A percentile compares a stretch with the other conserved stretches of the same genome.
Conservation (phyloP, 2,888 invertebrate species). For the Thymelicus sylvestris region DNA sequence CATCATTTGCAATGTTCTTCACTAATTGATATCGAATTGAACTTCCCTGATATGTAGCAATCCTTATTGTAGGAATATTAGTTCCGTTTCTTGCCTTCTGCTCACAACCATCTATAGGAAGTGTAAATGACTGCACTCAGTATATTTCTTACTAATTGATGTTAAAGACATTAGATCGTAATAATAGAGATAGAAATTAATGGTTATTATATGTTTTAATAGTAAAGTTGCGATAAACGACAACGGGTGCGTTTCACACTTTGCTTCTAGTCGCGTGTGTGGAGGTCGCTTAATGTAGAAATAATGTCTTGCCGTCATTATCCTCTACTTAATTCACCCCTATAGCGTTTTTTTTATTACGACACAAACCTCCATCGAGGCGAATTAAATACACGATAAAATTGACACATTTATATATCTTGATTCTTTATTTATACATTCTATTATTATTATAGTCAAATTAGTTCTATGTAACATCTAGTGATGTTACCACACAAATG, state of each 20-base stretch:
- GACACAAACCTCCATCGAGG: conserved; percentile 32
- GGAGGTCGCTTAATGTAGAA: conserved; percentile 69
- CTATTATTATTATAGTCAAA: conserved; percentile 1
- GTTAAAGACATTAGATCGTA: conserved; percentile 22
- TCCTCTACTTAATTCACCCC: conserved; percentile 72
- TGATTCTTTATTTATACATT: background rate
- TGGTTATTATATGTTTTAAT: conserved; percentile 33
- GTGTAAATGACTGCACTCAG: conserved; percentile 21
- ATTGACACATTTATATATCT: conserved; percentile 32
- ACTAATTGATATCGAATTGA: conserved; percentile 28
- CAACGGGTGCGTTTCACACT: conserved; percentile 31
- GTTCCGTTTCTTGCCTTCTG: conserved; percentile 12
- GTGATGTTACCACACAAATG: too few relatives aligned
- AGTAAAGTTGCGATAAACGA: conserved; percentile 31
- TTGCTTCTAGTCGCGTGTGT: conserved; percentile 44
- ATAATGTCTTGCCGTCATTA: conserved; percentile 75
- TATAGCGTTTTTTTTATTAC: conserved; percentile 59
- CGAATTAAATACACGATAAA: conserved; percentile 16
- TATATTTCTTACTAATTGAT: conserved; percentile 28
- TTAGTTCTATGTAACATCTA: too few relatives aligned
- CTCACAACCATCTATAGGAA: conserved; percentile 10
- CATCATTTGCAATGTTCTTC: conserved; percentile 19
- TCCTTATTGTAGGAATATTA: conserved; percentile 17
- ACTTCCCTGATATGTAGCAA: conserved; percentile 16
- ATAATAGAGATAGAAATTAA: conserved; percentile 27